Evolutionary conservation across 1,140 invertebrate species (phyloP).

Genomic region (Colletes gigas): DNA sequence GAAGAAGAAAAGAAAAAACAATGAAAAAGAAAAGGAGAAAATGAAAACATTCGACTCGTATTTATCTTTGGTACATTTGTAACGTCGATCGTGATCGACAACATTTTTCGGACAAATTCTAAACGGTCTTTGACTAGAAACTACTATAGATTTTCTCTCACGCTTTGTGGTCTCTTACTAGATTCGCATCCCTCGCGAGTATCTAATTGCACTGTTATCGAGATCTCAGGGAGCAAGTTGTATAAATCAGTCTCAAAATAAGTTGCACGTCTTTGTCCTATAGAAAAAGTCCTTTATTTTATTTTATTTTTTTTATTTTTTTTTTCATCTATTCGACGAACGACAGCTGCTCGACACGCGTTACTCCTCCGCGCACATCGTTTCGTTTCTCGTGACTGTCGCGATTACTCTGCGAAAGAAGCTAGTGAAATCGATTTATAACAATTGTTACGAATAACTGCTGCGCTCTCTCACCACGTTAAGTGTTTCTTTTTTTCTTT

Average conservation of each 20-base stretch:
- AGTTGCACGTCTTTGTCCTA: constrained; percentile 51
- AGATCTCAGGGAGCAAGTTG: constrained; percentile 52
- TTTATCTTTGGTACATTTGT: constrained; percentile 2
- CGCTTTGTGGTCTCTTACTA: constrained; percentile 45
- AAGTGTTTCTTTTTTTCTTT: background rate
- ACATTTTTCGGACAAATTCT: constrained; percentile 17
- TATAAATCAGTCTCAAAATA: constrained; percentile 62
- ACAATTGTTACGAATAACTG: constrained; percentile 14
- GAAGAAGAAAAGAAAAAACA: background rate
- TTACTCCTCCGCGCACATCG: background rate
- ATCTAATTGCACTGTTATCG: constrained; percentile 59
- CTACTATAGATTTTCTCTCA: constrained; percentile 30
- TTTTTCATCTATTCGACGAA: constrained; percentile 36
- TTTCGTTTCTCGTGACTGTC: constrained; percentile 9
- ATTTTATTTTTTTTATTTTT: constrained; percentile 31
- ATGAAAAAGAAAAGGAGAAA: background rate
- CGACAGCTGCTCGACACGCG: constrained; percentile 55
- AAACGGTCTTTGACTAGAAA: constrained; percentile 52
- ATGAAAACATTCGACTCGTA: background rate
- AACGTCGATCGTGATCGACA: constrained; percentile 29
- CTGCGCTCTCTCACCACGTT: constrained; percentile 18
- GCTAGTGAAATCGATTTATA: constrained; percentile 36
- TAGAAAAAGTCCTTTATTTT: constrained; percentile 33
- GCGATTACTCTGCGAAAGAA: constrained; percentile 19
- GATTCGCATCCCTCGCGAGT: constrained; percentile 45